Evolutionary conservation across 2,888 invertebrate species (phyloP).

Genomic region (Acleris holmiana): DNA sequence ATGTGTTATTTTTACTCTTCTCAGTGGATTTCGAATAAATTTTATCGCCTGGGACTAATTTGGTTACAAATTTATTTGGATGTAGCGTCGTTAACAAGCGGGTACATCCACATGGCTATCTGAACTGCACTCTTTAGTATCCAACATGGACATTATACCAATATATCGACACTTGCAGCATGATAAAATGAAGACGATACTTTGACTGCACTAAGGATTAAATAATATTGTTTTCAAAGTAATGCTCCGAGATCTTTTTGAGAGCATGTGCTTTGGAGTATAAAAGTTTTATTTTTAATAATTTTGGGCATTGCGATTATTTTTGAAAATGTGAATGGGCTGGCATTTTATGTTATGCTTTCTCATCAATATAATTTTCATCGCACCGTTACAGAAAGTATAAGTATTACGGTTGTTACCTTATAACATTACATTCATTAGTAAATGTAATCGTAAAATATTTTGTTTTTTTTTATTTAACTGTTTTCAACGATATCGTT

Average conservation of each 20-base stretch:
- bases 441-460: slow-evolving; percentile 1
- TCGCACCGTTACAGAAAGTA: slow-evolving; percentile 1
- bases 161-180: slow-evolving; percentile 79
- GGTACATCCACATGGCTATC: slow-evolving; percentile 80
- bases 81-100: slow-evolving; percentile 82
- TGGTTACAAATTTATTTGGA: slow-evolving; percentile 85
- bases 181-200: slow-evolving; percentile 83
- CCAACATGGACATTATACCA: slow-evolving; percentile 77
- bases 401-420: too few species aligned
- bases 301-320: slow-evolving; percentile 55
- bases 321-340: slow-evolving; percentile 53
- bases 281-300: slow-evolving; percentile 73
- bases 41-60: slow-evolving; percentile 83
- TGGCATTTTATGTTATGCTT: slow-evolving; percentile 4
- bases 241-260: slow-evolving; percentile 46
- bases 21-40: slow-evolving; percentile 83
- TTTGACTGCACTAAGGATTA: slow-evolving; percentile 72
- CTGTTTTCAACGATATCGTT: too few species aligned
- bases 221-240: slow-evolving; percentile 72
- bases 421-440: slow-evolving; percentile 8
- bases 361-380: not conserved
- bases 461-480: too few species aligned
- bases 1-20: slow-evolving; percentile 84
- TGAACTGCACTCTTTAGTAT: slow-evolving; percentile 77
- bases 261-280: slow-evolving; percentile 60